phyloP scores from a whole-genome alignment of 2,797 vertebrate species.

The Eulemur rubriventer region DNA sequence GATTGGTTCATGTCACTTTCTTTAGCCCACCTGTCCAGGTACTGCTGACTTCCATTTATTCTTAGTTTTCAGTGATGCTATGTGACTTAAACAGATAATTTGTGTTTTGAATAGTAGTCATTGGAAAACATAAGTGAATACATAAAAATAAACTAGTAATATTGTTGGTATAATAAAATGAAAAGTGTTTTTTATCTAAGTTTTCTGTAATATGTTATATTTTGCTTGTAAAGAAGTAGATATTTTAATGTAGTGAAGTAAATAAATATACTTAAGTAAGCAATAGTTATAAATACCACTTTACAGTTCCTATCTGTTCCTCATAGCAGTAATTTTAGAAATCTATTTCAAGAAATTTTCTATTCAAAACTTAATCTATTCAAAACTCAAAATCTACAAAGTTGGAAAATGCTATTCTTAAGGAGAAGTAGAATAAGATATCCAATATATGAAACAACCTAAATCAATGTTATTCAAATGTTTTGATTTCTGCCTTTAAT shows the following conservation, averaged over 20 bases:
- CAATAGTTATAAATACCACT: neutral
- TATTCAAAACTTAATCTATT: no score
- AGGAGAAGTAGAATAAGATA: neutral
- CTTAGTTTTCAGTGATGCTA: neutral
- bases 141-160: neutral
- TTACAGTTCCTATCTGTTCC: neutral
- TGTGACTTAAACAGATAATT: neutral
- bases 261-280: neutral
- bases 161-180: neutral
- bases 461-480: neutral
- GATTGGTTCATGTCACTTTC: accelerated
- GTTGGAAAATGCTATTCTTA: neutral
- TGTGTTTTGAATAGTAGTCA: neutral
- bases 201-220: neutral
- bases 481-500: neutral
- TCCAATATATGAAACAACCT: neutral
- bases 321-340: neutral
- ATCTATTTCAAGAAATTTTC: neutral
- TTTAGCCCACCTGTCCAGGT: neutral
- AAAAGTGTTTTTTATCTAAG: neutral
- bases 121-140: neutral
- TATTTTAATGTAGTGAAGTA: neutral
- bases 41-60: neutral
- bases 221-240: neutral
- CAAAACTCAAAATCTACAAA: neutral